A percentile compares a stretch with the other conserved stretches of the same genome.
These are phyloP conservation scores for Styela clava DNA, from an alignment of 23 tunicate species.

Conservation along the genomic window DNA sequence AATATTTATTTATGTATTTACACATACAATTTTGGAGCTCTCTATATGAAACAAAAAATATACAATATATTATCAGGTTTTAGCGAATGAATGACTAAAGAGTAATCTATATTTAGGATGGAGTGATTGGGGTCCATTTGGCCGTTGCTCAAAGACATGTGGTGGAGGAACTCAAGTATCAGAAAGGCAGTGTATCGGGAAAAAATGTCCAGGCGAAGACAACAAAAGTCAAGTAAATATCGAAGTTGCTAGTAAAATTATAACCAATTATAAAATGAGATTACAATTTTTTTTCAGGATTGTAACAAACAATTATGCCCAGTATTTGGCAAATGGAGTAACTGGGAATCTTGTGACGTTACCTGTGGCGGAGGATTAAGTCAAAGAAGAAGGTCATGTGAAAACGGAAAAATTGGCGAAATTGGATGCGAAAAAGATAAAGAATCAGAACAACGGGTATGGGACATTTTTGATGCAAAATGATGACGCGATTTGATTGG, in stretches of 20 bases:
- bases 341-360: conserved; percentile 33
- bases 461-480: no score
- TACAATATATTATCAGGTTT: no score
- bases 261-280: not conserved
- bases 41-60: no score
- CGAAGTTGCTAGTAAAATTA: not conserved
- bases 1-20: no score
- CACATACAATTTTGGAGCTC: no score
- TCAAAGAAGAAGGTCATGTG: conserved; percentile 25
- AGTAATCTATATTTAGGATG: conserved; percentile 8
- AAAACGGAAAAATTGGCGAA: conserved; percentile 36
- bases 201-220: not conserved
- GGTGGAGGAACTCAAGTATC: conserved; percentile 16
- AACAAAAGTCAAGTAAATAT: not conserved
- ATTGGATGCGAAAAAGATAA: conserved; percentile 37
- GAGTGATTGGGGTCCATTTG: conserved; percentile 21
- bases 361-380: conserved; percentile 47
- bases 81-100: no score
- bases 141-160: conserved; percentile 18
- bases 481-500: no score
- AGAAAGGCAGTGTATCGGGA: not conserved
- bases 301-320: conserved; percentile 20
- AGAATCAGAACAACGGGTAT: conserved; percentile 12
- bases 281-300: not conserved
- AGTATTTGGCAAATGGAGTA: conserved; percentile 24